A percentile compares a stretch with the other conserved stretches of the same genome.
These are phyloP conservation scores for Gymnodraco acuticeps DNA, from an alignment of 2,797 vertebrate genomes.

Conservation along the genomic window DNA sequence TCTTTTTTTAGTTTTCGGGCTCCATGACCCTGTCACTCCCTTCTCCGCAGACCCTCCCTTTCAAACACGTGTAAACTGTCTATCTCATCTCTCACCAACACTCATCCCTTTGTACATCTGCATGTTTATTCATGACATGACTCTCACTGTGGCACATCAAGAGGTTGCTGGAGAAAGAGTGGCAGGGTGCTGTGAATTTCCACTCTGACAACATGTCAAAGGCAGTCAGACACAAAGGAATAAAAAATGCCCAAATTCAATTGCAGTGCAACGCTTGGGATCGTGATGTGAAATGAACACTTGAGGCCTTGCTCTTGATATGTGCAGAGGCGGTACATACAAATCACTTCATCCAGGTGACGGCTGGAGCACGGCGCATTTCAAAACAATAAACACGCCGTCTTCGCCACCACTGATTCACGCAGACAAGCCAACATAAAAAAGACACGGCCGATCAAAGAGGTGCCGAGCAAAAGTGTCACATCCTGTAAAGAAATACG, in stretches of 20 bases:
- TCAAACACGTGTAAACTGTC: constrained; percentile 77
- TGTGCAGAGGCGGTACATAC: constrained; percentile 51
- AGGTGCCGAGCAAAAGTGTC: constrained; percentile 55
- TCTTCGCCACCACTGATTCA: constrained; percentile 49
- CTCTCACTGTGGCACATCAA: constrained; percentile 74
- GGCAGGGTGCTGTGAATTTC: constrained; percentile 67
- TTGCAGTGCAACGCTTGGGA: constrained; percentile 46
- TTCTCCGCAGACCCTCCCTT: constrained; percentile 47
- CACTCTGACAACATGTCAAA: constrained; percentile 74
- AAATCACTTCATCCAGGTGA: constrained; percentile 72
- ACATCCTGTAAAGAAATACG: constrained; percentile 64
- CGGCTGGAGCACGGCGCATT: constrained; percentile 44
- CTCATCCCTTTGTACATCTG: constrained; percentile 67
- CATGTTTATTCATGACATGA: constrained; percentile 79
- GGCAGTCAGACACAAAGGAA: constrained; percentile 67
- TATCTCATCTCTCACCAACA: constrained; percentile 69
- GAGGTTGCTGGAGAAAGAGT: constrained; percentile 71
- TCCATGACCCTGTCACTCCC: constrained; percentile 60
- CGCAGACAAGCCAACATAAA: constrained; percentile 50
- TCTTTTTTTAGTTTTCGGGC: constrained; percentile 8
- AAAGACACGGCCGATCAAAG: constrained; percentile 57
- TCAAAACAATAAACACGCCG: constrained; percentile 55
- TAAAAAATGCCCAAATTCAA: constrained; percentile 67
- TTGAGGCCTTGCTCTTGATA: constrained; percentile 53
- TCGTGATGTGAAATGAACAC: constrained; percentile 64